Evolutionary conservation across 2,113 vertebrate genomes (phyloP).

Genomic region (Spheniscus mendiculus): DNA sequence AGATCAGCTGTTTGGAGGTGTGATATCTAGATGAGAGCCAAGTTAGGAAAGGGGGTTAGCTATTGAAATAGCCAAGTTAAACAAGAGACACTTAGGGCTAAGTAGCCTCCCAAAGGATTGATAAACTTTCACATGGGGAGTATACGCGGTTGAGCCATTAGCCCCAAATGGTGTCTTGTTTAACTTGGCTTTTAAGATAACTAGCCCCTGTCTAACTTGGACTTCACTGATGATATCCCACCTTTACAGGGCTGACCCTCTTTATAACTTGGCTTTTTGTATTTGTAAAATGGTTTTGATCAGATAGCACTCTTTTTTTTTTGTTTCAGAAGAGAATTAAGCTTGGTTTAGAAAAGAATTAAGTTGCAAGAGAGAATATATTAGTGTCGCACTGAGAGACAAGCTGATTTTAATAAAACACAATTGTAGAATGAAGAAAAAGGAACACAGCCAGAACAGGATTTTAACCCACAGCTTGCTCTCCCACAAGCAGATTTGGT

Average conservation of each 20-base stretch:
- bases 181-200: conserved; percentile 67
- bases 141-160: conserved; percentile 41
- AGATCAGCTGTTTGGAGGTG: conserved; percentile 64
- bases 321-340: background rate
- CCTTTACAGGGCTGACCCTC: conserved; percentile 45
- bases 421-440: conserved; percentile 38
- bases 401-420: conserved; percentile 61
- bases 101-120: conserved; percentile 62
- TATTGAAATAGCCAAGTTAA: conserved; percentile 63
- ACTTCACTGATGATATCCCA: conserved; percentile 50
- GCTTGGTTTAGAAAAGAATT: conserved; percentile 35
- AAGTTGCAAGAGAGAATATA: conserved; percentile 40
- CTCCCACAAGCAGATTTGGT: conserved; percentile 12
- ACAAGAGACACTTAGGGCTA: conserved; percentile 64
- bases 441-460: conserved; percentile 7
- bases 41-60: conserved; percentile 43
- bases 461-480: conserved; percentile 51
- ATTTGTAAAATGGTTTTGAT: conserved; percentile 58
- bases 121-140: conserved; percentile 65
- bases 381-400: conserved; percentile 34
- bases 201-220: conserved; percentile 56
- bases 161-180: conserved; percentile 58
- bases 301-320: conserved; percentile 23
- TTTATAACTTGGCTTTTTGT: conserved; percentile 47
- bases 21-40: conserved; percentile 58